phyloP scores from a whole-genome alignment of 2,888 invertebrate genomes.

The Leistus spinibarbis region DNA sequence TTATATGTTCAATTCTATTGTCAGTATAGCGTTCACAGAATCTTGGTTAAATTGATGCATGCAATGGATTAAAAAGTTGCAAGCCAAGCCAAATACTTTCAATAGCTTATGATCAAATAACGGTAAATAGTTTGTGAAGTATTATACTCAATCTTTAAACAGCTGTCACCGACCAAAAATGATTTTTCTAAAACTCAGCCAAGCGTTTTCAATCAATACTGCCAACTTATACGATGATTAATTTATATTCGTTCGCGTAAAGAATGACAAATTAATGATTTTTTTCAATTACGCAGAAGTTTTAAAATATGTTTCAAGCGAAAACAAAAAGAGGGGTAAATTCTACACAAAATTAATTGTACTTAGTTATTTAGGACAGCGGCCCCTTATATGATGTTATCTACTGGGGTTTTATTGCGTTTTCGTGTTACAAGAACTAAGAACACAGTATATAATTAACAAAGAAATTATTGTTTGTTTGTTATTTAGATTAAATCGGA shows the following conservation, averaged over 20 bases:
- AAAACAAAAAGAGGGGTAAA: too few relatives aligned
- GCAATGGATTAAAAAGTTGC: too few relatives aligned
- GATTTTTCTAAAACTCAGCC: too few relatives aligned
- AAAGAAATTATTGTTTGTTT: slow-evolving; percentile 7
- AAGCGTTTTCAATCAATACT: not conserved
- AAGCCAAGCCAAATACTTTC: too few relatives aligned
- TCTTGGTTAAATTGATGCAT: too few relatives aligned
- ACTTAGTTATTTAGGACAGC: not conserved
- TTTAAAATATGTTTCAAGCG: not conserved
- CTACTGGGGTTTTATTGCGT: not conserved
- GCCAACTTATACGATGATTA: not conserved
- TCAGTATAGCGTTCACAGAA: too few relatives aligned
- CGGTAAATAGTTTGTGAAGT: too few relatives aligned
- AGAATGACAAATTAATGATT: not conserved
- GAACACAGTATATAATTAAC: not conserved
- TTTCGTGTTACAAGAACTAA: not conserved
- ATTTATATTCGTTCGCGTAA: not conserved
- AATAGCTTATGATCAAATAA: too few relatives aligned
- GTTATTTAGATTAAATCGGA: not conserved
- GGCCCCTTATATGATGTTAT: not conserved
- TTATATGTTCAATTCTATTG: too few relatives aligned
- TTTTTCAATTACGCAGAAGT: not conserved
- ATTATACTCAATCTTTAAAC: too few relatives aligned
- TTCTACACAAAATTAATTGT: not conserved
- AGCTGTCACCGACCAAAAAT: too few relatives aligned